Base-by-base conservation (phyloP, 2,888 invertebrate species). In the Cetonia aurata region DNA sequence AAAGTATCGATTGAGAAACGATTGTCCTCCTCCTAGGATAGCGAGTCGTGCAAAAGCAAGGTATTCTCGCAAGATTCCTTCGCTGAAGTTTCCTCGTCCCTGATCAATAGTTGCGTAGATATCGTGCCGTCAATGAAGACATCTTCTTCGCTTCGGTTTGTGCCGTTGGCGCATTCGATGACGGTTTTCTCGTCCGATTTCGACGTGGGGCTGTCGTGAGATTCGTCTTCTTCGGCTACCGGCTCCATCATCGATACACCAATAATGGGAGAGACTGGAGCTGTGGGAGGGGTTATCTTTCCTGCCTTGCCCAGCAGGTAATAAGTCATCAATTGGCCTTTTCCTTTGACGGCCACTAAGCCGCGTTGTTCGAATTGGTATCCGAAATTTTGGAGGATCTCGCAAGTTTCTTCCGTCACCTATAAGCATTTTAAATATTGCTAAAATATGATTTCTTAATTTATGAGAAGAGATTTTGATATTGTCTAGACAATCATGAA, bases 271-370 rank as follows among this genome's bases (percentile, higher is more conserved):
- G 83, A 83, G 2, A 82, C 80, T 6, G 83, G 83, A 3, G 80
- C 83, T 15, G 83, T 83, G 0, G 83, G 83, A 17, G 83, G 83
- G 6, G 81, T 82, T n/a, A 79, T 80, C 77, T 83, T 83, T 33
- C 82, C 83, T 3, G 85, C 84, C 81, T 88, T 88, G 76, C 91
- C 92, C 82, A 89, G 87, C 75, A 98, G 86, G 83, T 97, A 98
- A 85, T 96, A 98, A 0, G 98, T 98, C 92, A 96, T 94, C 70
- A 98, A 88, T 82, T 97, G 94, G 12, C 98, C 98, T 86, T 98
- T 99, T 76, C 98, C 98, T 85, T 99, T 99, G 55, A 99, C 98
- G 50, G 94, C 93, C 12, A 99, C 97, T 72, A 97, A 86, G 4
- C 98, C 98, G 1, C 98, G 91, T 82, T 97, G 96, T 83, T 96